These are phyloP conservation scores for Brachypalpus laphriformis DNA, from an alignment of 2,888 invertebrate species.

Conservation along the genomic window DNA sequence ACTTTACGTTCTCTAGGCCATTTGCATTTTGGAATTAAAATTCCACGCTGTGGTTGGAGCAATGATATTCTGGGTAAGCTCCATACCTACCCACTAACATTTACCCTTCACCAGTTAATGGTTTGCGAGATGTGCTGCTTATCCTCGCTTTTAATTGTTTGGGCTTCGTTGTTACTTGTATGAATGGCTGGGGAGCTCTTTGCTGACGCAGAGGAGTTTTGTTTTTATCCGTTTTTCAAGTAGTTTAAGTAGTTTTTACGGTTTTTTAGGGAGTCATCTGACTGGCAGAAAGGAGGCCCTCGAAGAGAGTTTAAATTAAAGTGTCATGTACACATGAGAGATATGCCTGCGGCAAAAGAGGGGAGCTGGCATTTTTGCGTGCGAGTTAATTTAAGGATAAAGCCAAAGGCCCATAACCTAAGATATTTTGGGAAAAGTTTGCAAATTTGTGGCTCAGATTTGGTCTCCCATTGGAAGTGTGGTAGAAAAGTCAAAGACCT, in stretches of 20 bases:
- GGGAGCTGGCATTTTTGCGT: slow-evolving; percentile 1
- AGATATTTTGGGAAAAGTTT: slow-evolving; percentile 34
- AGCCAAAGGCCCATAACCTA: slow-evolving; percentile 4
- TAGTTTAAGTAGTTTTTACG: slow-evolving; percentile 61
- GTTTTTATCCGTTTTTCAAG: slow-evolving; percentile 21
- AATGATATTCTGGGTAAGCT: slow-evolving; percentile 12
- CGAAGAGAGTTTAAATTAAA: slow-evolving; percentile 42
- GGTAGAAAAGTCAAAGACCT: slow-evolving; percentile 46
- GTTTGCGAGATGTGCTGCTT: slow-evolving; percentile 51
- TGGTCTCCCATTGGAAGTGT: background rate
- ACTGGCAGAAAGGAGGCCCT: slow-evolving; percentile 20
- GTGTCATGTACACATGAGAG: slow-evolving; percentile 51
- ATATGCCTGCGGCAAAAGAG: slow-evolving; percentile 11
- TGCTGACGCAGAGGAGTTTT: slow-evolving; percentile 2
- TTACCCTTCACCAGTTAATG: slow-evolving; percentile 57
- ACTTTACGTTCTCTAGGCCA: slow-evolving; percentile 49
- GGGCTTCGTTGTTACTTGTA: slow-evolving; percentile 27
- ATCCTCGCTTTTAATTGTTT: slow-evolving; percentile 52
- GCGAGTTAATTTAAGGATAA: slow-evolving; percentile 32
- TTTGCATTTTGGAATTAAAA: slow-evolving; percentile 68
- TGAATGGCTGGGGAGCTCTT: background rate
- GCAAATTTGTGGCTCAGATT: slow-evolving; percentile 30
- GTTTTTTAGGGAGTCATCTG: slow-evolving; percentile 21
- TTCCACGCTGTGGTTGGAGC: slow-evolving; percentile 35
- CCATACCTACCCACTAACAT: slow-evolving; percentile 15